Percentiles rank a stretch among this genome's conserved stretches.
These are phyloP conservation scores for Propithecus deckenii DNA, from an alignment of 2,797 vertebrate species.

Conservation along the genomic window DNA sequence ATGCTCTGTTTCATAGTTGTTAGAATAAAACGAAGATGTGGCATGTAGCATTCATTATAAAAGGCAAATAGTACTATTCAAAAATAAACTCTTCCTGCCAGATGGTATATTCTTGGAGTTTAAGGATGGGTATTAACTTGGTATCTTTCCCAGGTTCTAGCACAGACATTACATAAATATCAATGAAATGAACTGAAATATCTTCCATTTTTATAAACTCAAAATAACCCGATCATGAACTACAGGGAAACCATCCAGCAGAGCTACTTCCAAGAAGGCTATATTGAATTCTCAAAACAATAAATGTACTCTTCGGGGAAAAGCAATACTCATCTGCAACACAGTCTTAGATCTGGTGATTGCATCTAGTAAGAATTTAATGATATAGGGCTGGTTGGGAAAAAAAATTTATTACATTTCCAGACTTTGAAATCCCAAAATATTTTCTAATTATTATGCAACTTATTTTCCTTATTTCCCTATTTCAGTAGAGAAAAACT, in stretches of 20 bases:
- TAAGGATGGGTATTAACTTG: constrained; percentile 5
- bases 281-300: constrained; percentile 47
- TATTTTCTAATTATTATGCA: constrained; percentile 1
- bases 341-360: background rate
- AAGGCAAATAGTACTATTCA: background rate
- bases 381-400: background rate
- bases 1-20: background rate
- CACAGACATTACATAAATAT: constrained; percentile 10
- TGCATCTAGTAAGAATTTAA: constrained; percentile 23
- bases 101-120: background rate
- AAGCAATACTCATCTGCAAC: background rate
- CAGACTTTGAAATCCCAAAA: constrained; percentile 27
- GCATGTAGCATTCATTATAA: background rate
- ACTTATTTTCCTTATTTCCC: constrained; percentile 12
- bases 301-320: background rate
- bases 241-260: background rate
- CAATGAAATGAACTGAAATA: constrained; percentile 43
- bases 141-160: constrained; percentile 32
- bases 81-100: constrained; percentile 4
- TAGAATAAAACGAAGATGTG: constrained; percentile 30
- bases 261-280: constrained; percentile 10
- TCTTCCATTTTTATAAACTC: constrained; percentile 41
- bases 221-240: background rate
- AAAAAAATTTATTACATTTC: background rate
- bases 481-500: background rate